A percentile compares a stretch with the other conserved stretches of the same genome.
Conservation (phyloP, 2,888 invertebrate species). For the Melangyna quadrimaculata region DNA sequence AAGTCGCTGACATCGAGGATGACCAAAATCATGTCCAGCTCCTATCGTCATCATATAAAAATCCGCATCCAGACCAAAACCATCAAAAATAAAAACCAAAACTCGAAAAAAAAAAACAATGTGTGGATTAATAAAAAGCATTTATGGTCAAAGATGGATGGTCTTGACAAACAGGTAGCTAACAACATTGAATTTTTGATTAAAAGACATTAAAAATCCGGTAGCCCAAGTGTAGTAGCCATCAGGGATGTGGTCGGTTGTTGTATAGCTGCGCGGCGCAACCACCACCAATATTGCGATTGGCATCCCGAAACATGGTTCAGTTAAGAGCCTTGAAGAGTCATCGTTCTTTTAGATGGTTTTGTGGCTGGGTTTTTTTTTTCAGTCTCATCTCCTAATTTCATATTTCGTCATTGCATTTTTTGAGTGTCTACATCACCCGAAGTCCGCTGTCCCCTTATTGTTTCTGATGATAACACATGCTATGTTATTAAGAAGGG, state of each 20-base stretch:
- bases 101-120: constrained; percentile 29
- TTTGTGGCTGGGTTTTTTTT: not conserved
- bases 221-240: constrained; percentile 77
- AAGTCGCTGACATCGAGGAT: constrained; percentile 38
- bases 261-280: not conserved
- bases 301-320: constrained; percentile 60
- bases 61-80: constrained; percentile 1
- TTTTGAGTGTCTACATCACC: constrained; percentile 74
- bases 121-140: constrained; percentile 73
- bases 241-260: constrained; percentile 3
- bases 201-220: constrained; percentile 81
- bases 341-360: not conserved
- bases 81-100: not conserved
- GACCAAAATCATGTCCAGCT: constrained; percentile 39
- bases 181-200: constrained; percentile 76
- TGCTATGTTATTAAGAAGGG: constrained; percentile 80
- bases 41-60: constrained; percentile 1
- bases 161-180: constrained; percentile 72
- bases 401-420: constrained; percentile 77
- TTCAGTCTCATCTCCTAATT: constrained; percentile 76
- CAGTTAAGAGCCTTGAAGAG: constrained; percentile 23
- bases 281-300: constrained; percentile 45
- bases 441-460: not conserved
- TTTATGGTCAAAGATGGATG: constrained; percentile 73
- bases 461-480: constrained; percentile 46